Percentiles rank a stretch among this genome's conserved stretches.
These are phyloP conservation scores for Conops quadrifasciatus DNA, from an alignment of 2,888 invertebrate species.

Conservation along the genomic window DNA sequence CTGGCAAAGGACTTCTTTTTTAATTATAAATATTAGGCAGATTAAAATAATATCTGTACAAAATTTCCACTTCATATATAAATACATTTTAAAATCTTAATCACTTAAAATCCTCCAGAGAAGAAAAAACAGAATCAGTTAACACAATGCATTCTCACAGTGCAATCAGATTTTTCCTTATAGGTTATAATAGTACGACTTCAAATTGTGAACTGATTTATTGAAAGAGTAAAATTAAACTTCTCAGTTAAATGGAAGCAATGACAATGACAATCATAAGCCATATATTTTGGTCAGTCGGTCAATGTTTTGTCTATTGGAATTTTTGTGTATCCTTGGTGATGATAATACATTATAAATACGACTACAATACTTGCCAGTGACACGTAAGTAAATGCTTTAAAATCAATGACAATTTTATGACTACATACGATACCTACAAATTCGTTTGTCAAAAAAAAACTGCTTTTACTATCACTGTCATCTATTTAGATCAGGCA, in stretches of 20 bases:
- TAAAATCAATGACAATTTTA: no score
- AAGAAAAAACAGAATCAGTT: neutral
- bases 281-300: neutral
- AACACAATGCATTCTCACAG: neutral
- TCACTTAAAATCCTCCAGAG: constrained; percentile 20
- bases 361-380: neutral
- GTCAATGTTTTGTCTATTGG: constrained; percentile 26
- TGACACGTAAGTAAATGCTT: neutral
- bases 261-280: no score
- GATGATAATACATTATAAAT: constrained; percentile 28
- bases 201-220: constrained; percentile 31
- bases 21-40: constrained; percentile 39
- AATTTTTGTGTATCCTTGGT: constrained; percentile 44
- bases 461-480: no score
- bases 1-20: constrained; percentile 62
- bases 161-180: neutral
- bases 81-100: constrained; percentile 36
- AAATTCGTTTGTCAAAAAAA: no score
- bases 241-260: constrained; percentile 1
- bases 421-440: no score
- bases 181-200: constrained; percentile 18
- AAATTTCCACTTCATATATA: constrained; percentile 19
- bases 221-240: constrained; percentile 26
- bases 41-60: constrained; percentile 40
- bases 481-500: no score